Conservation (phyloP, 1,140 invertebrate species). For the Oscheius sp. region DNA sequence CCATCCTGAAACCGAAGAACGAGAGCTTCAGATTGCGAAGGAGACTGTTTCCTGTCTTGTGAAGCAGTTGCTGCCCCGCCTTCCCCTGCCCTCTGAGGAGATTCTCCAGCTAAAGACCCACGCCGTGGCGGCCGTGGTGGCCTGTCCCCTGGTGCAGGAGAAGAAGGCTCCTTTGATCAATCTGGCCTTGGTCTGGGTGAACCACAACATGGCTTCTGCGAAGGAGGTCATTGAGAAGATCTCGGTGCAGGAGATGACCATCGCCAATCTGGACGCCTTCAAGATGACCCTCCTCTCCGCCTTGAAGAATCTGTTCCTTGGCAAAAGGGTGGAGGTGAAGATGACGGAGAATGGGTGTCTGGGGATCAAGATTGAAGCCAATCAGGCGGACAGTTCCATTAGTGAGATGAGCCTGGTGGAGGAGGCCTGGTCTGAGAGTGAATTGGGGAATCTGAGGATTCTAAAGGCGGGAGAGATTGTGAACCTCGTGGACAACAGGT, state of each 20-base stretch:
- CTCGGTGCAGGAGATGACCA: not conserved
- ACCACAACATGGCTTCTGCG: not conserved
- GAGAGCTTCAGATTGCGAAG: no score
- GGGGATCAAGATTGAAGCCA: not conserved
- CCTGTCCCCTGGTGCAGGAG: not conserved
- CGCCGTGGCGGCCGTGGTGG: not conserved
- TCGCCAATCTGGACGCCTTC: not conserved
- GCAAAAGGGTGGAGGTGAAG: not conserved
- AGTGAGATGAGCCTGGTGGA: no score
- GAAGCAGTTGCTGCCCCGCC: not conserved
- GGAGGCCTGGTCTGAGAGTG: not conserved
- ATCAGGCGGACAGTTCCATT: not conserved
- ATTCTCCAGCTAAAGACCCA: not conserved
- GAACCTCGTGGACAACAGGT: no score
- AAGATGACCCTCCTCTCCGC: not conserved
- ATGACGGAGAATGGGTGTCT: not conserved
- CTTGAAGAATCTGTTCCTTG: not conserved
- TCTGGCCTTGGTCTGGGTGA: not conserved
- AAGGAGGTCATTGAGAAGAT: not conserved
- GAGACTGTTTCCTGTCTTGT: no score
- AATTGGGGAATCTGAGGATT: not conserved
- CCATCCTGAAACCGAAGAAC: not conserved
- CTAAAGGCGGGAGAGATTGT: no score
- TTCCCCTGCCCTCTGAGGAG: not conserved
- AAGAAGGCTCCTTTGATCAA: not conserved